Conservation (phyloP, 2,797 vertebrate genomes). For the Tiaroga cobitis region DNA sequence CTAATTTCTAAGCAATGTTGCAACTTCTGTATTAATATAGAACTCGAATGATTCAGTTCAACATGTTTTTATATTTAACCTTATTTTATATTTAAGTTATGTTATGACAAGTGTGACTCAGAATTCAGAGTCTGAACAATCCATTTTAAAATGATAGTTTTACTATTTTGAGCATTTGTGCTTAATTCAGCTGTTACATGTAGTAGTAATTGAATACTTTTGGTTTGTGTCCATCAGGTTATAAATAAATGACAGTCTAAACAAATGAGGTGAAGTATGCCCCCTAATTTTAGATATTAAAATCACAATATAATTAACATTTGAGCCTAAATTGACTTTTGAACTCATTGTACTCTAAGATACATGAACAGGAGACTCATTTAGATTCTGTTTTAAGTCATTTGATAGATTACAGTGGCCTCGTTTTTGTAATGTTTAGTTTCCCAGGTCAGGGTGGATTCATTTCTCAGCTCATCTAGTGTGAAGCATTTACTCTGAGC, state of each 20-base stretch:
- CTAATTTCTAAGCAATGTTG: too few species aligned
- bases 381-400: not conserved
- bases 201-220: not conserved
- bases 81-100: too few species aligned
- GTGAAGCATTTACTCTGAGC: constrained; percentile 72
- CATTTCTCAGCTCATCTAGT: constrained; percentile 52
- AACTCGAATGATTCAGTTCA: too few species aligned
- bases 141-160: too few species aligned
- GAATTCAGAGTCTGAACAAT: too few species aligned
- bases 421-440: constrained; percentile 46
- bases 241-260: not conserved
- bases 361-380: not conserved
- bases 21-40: too few species aligned
- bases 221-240: not conserved
- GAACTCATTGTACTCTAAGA: not conserved
- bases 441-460: constrained; percentile 45
- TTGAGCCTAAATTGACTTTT: not conserved
- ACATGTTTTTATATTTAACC: too few species aligned
- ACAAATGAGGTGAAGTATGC: not conserved
- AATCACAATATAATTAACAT: not conserved
- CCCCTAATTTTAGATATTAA: not conserved
- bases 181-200: not conserved
- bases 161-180: too few species aligned
- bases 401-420: constrained; percentile 27
- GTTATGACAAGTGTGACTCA: not conserved